Evolutionary conservation across 2,113 vertebrate species (phyloP).

Genomic region (Caranx ignobilis): DNA sequence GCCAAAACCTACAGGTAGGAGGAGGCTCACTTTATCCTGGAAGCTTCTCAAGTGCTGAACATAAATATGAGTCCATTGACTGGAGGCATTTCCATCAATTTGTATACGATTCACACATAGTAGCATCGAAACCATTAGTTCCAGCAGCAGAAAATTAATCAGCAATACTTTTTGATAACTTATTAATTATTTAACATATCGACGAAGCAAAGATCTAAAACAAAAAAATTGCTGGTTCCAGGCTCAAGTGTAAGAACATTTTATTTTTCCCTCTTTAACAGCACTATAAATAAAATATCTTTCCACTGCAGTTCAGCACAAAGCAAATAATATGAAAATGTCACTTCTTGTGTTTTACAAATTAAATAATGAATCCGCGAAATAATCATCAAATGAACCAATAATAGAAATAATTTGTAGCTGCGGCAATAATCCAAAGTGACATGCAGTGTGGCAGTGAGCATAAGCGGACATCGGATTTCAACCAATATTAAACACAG

Average conservation of each 20-base stretch:
- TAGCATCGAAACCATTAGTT: neutral
- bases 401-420: neutral
- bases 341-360: neutral
- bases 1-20: slow-evolving; percentile 20
- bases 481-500: neutral
- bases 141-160: neutral
- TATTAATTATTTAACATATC: neutral
- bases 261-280: neutral
- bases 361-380: neutral
- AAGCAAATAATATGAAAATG: neutral
- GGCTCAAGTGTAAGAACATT: neutral
- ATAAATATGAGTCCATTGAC: neutral
- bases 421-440: neutral
- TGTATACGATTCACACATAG: neutral
- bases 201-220: neutral
- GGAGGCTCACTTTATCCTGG: neutral
- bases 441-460: neutral
- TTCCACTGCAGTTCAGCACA: neutral
- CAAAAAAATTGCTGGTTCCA: neutral
- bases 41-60: slow-evolving; percentile 2
- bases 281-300: neutral
- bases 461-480: slow-evolving; percentile 9
- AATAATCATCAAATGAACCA: neutral
- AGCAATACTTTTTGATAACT: neutral
- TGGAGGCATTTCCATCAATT: neutral